Percentiles rank a stretch among this genome's conserved stretches.
Evolutionary conservation across 2,797 vertebrate species (phyloP).

Genomic region (Balearica regulorum): DNA sequence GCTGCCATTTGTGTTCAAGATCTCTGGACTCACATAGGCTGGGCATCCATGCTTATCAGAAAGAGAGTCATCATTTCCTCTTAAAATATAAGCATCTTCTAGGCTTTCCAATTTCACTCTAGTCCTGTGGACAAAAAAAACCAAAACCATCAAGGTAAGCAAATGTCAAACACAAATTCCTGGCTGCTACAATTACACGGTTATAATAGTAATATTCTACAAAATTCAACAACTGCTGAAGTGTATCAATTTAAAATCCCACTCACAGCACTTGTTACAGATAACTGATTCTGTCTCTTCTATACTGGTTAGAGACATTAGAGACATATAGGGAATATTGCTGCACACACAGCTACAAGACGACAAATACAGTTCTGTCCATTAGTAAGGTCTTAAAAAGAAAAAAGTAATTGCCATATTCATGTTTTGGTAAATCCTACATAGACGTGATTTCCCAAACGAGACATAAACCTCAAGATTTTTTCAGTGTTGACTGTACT

Average conservation of each 20-base stretch:
- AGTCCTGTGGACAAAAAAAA: constrained; percentile 73
- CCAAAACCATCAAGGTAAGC: background rate
- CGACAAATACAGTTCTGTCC: background rate
- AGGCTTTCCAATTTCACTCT: constrained; percentile 96
- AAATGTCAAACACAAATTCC: background rate
- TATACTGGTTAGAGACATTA: background rate
- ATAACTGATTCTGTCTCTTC: background rate
- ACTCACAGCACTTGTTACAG: background rate
- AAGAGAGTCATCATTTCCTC: constrained; percentile 90
- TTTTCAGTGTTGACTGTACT: background rate
- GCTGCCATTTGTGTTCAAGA: constrained; percentile 96
- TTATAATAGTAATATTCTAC: background rate
- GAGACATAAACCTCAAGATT: background rate
- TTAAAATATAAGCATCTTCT: constrained; percentile 94
- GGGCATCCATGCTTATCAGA: constrained; percentile 99
- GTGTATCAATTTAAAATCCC: background rate
- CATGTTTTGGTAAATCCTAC: background rate
- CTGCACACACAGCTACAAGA: background rate
- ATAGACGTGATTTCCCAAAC: background rate
- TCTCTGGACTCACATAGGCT: constrained; percentile 98
- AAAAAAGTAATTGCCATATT: background rate
- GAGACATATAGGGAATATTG: background rate
- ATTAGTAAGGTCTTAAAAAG: background rate
- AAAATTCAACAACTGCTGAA: background rate
- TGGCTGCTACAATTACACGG: background rate